These are phyloP conservation scores for Sciaenops ocellatus DNA, from an alignment of 2,797 vertebrate genomes.

Conservation along the genomic window DNA sequence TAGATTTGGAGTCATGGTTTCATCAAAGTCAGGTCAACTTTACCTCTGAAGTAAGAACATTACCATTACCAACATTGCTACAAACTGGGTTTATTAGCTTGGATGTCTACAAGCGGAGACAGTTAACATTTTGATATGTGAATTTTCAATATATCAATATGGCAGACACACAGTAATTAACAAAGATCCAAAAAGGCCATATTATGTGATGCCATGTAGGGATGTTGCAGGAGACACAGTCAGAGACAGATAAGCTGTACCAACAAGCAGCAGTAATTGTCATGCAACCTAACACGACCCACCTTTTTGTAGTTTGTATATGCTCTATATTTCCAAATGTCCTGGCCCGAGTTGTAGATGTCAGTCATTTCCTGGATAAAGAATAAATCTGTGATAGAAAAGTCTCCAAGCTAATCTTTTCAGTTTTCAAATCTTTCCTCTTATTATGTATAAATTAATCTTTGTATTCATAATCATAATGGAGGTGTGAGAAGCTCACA, in stretches of 20 bases:
- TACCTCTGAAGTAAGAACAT: not conserved
- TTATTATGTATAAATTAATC: not conserved
- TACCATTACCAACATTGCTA: not conserved
- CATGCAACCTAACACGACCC: too few relatives aligned
- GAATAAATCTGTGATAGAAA: not conserved
- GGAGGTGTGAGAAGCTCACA: too few relatives aligned
- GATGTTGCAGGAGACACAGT: not conserved
- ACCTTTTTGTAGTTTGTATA: too few relatives aligned
- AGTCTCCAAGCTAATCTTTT: not conserved
- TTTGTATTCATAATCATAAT: constrained; percentile 3
- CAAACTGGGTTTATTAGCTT: not conserved
- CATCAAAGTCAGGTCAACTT: constrained; percentile 1
- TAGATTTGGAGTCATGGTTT: not conserved
- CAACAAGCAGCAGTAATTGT: too few relatives aligned
- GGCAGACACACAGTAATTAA: too few relatives aligned
- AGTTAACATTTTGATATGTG: not conserved
- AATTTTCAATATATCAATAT: too few relatives aligned
- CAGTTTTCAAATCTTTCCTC: not conserved
- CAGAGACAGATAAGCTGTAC: not conserved
- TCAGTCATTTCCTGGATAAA: not conserved
- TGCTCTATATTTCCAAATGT: too few relatives aligned
- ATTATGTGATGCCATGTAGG: not conserved
- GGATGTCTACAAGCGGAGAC: not conserved
- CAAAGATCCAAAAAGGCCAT: not conserved
- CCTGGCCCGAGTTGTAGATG: rapidly evolving